Base-by-base conservation (phyloP, 1,140 invertebrate genomes). In the Leptinotarsa defecta region DNA sequence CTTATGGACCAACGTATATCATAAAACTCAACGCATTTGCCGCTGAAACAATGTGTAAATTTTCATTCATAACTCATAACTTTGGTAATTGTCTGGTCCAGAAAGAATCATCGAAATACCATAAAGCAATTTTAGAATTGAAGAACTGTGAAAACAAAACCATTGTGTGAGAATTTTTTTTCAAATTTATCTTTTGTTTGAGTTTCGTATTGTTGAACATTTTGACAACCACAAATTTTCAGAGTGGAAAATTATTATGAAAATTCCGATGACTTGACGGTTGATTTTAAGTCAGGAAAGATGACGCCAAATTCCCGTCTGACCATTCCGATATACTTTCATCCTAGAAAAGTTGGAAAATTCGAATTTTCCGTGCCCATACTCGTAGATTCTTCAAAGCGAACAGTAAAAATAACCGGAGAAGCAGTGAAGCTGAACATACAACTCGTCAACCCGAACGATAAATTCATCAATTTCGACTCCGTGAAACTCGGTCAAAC, bases 61-160 rank as follows among this genome's bases (percentile, higher is more conserved):
- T 88, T 69, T 87, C 83, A 49, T 86, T 87, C 72, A 71, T 61
- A 22, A 74, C 79, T 27, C 84, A 86, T 65, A 78, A 88, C 76
- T 88, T 88, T 81, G 87, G 87, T 3, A 76, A 82, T 17, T 87
- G 86, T 74, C 83, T 88, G 63, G 76, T 87, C 27, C 83, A 86
- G 78, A 71, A 81, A n/a, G 69, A 75, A 19, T 73, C 78, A 8
- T 77, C 76, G 5, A 48, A 73, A 11, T 77, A 78, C 20, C 84
- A 87, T 75, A 74, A 76, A 4, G 75, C 75, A 0, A 75, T 81
- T 63, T 77, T 88, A 11, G 67, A 77, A 24, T 68, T 88, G 49
- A 85, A 74, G 8, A 88, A 88, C 78, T 73, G 79, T n/a, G 85
- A 85, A 5, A 73, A 81, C 27, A 74, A 49, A 22, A 64, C 81